Evolutionary conservation across 2,888 invertebrate genomes (phyloP).

Genomic region (Aphidoletes aphidimyza): DNA sequence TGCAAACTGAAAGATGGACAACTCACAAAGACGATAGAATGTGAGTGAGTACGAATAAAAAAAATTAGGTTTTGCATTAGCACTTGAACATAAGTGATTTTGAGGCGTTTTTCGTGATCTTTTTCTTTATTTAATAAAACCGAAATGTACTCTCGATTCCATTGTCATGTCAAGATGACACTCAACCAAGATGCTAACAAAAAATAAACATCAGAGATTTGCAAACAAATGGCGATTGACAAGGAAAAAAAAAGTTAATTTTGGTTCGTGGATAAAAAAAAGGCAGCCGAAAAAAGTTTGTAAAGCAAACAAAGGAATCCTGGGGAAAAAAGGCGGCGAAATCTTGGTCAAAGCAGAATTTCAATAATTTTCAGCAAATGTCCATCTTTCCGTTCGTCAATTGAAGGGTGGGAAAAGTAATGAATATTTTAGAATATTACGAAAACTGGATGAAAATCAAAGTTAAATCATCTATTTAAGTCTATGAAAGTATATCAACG

Average conservation of each 20-base stretch:
- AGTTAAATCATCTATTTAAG: too few species aligned
- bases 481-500: slow-evolving; percentile 4
- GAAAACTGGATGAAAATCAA: neutral
- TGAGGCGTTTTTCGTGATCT: slow-evolving; percentile 4
- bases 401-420: neutral
- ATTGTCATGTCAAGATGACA: slow-evolving; percentile 33
- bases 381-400: neutral
- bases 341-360: neutral
- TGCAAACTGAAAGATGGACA: slow-evolving; percentile 21
- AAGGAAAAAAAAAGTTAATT: neutral
- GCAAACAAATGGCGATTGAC: neutral
- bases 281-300: neutral
- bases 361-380: neutral
- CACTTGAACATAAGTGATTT: slow-evolving; percentile 19
- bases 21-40: neutral
- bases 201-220: neutral
- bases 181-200: neutral
- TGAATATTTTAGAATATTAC: neutral
- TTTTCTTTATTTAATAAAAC: neutral
- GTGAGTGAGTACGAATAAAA: neutral
- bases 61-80: slow-evolving; percentile 51
- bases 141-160: neutral
- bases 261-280: neutral
- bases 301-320: too few species aligned
- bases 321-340: neutral